Evolutionary conservation across 2,888 invertebrate genomes (phyloP).

Genomic region (Agonopterix subpropinquella): DNA sequence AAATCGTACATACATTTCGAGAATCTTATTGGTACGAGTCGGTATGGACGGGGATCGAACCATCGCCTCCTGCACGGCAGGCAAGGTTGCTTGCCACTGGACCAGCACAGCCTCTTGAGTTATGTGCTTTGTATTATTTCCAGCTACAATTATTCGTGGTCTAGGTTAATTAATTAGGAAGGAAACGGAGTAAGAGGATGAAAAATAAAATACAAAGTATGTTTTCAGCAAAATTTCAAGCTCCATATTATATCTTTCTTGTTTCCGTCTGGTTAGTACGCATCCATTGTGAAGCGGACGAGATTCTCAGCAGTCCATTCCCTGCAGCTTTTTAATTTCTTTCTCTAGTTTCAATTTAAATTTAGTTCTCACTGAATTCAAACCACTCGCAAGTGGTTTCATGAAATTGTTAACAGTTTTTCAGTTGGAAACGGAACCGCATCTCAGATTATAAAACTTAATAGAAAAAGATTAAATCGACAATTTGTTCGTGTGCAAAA

Average conservation of each 20-base stretch:
- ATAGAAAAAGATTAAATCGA: background rate
- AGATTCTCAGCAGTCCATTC: slow-evolving; percentile 40
- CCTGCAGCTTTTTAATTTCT: slow-evolving; percentile 53
- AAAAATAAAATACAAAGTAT: slow-evolving; percentile 13
- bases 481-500: slow-evolving; percentile 2
- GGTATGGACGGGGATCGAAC: too few species aligned
- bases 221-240: slow-evolving; percentile 11
- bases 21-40: too few species aligned
- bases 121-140: too few species aligned
- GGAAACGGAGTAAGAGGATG: slow-evolving; percentile 2
- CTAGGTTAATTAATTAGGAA: background rate
- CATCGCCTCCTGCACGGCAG: too few species aligned
- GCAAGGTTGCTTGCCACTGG: too few species aligned
- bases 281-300: slow-evolving; percentile 19
- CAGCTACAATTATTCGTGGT: too few species aligned
- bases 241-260: slow-evolving; percentile 11
- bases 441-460: background rate
- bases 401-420: slow-evolving; percentile 24
- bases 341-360: slow-evolving; percentile 42
- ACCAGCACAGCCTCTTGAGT: too few species aligned
- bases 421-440: slow-evolving; percentile 6
- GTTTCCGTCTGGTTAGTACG: slow-evolving; percentile 23
- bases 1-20: too few species aligned
- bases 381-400: slow-evolving; percentile 20
- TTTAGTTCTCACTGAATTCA: slow-evolving; percentile 42